Base-by-base conservation (phyloP, 1,140 invertebrate species). In the Arctopsyche grandis region DNA sequence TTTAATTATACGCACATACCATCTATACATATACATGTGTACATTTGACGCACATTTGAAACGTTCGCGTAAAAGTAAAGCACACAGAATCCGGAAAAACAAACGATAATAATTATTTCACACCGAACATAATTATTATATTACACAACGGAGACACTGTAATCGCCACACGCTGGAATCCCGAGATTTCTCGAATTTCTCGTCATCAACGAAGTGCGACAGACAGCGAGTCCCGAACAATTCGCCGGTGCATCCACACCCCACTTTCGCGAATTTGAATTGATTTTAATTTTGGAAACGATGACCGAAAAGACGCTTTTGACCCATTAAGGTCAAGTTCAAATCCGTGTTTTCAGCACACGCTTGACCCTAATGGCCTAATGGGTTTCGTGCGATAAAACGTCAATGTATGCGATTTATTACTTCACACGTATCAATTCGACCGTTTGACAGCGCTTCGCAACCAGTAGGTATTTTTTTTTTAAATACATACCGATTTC, bases 241-340 rank as follows among this genome's bases (percentile, higher is more conserved):
- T 38, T 38, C 29, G 29, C 16, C 48, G 16, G 9, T 66, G 26
- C 63, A 14, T 22, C 22, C 21, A 22, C 63, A 26, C 24, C 24
- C 26, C 9, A 24, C 63, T 22, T 66, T 66, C 63, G 56, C 9
- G 19, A 19, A 21, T 60, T 16, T 5, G 16, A 60, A 60, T 19
- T 60, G 1, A 60, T 60, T 9, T 19, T 19, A 19, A 3, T n/a
- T 60, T 60, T 21, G 16, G 48, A 52, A 14, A 16, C 16, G n/a
- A n/a, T 14, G 48, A 19, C 16, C n/a, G 9, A 60, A 19, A 19
- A 0, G 16, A 60, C 9, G 26, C 26, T 19, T 22, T 14, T 26
- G 21, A 26, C 10, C 63, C 24, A 66, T 66, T 66, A 66, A 26
- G 63, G 63, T 66, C 63, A 66, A 66, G 63, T 26, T 66, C 63